Base-by-base conservation (phyloP, 2,797 vertebrate species). In the Gephyroberyx darwinii region DNA sequence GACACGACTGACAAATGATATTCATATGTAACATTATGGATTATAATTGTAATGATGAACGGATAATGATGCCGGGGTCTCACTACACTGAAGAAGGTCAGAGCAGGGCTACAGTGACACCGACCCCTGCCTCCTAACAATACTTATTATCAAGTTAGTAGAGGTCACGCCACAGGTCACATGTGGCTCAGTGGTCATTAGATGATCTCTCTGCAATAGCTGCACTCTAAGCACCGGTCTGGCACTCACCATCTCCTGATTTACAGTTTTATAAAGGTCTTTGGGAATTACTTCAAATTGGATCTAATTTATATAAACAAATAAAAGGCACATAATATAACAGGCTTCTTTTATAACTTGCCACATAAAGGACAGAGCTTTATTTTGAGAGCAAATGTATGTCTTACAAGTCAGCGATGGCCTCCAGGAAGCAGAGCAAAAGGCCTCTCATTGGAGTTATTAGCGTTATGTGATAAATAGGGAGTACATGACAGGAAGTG, bases 131-230 rank as follows among this genome's bases (percentile, higher is more conserved):
- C 80, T 82, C 69, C 65, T 70, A 74, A 84, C 79, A 77, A 80
- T 50, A 77, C 76, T 56, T 60, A 87, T 86, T 75, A 88, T 77
- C 64, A 71, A 14, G 66, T 75, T 16, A 65, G 43, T 39, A 9
- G 14, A 8, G 88, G 84, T 84, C 82, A 69, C 5, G 5, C 37
- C n/a, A 45, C 64, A 78, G 88, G 88, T 90, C 87, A 87, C 86
- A 93, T 74, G 89, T 81, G 88, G 86, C 91, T 92, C 93, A 90
- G 90, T 86, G 92, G 90, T 94, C 94, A 92, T 95, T 93, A 93
- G 86, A 92, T 4, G 68, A 84, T 78, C 87, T 81, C 90, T 75
- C 90, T 37, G 91, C 91, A 93, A 93, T 93, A 92, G 90, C 55
- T 19, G 39, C 47, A 74, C 81, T 91, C 90, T 89, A 86, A 89